These are phyloP conservation scores for Stenotaenia linearis DNA, from an alignment of 2,888 invertebrate species.

Conservation along the genomic window DNA sequence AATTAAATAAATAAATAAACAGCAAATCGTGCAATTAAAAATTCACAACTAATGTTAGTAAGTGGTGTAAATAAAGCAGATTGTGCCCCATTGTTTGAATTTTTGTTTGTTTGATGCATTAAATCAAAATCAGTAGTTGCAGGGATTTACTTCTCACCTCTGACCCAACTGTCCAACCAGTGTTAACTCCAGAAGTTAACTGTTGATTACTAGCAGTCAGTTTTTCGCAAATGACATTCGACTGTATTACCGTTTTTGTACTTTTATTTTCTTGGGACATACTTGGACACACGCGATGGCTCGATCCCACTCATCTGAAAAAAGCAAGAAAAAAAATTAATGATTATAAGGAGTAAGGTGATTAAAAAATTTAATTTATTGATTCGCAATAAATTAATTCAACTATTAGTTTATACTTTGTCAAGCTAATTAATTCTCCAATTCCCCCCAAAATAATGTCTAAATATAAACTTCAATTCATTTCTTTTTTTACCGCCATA, in stretches of 20 bases:
- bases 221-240: neutral
- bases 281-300: slow-evolving; percentile 15
- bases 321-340: neutral
- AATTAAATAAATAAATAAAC: neutral
- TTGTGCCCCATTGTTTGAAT: neutral
- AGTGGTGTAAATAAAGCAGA: too few species aligned
- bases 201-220: slow-evolving; percentile 1
- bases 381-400: too few species aligned
- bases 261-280: slow-evolving; percentile 28
- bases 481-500: neutral
- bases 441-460: too few species aligned
- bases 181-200: neutral
- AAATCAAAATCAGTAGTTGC: too few species aligned
- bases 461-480: too few species aligned
- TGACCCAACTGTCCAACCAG: slow-evolving; percentile 7
- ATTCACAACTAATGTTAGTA: neutral
- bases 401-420: too few species aligned
- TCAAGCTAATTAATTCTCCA: too few species aligned
- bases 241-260: neutral
- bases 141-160: too few species aligned
- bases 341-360: neutral
- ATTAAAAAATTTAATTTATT: neutral
- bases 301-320: slow-evolving; percentile 18
- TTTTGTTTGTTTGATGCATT: too few species aligned
- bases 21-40: too few species aligned